Conservation (phyloP, 2,888 invertebrate genomes). For the Branchellion lobata region DNA sequence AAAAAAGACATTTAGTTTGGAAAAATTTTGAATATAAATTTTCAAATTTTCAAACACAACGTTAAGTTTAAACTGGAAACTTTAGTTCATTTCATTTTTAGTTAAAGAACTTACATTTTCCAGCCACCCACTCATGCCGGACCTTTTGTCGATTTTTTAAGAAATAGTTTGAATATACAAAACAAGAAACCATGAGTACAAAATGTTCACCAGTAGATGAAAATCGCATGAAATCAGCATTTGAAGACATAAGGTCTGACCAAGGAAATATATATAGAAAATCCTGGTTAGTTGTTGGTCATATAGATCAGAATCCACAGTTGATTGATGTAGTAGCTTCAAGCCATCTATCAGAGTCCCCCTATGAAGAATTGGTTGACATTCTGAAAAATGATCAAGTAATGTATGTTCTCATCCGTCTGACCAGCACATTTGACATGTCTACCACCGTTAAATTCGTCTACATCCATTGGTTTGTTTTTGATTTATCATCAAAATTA, state of each 20-base stretch:
- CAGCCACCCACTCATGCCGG: too few relatives aligned
- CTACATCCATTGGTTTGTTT: conserved; percentile 59
- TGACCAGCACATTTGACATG: conserved; percentile 59
- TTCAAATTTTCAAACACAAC: background rate
- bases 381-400: conserved; percentile 52
- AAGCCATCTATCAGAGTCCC: conserved; percentile 48
- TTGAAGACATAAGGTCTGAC: conserved; percentile 55
- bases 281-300: conserved; percentile 56
- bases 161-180: too few relatives aligned
- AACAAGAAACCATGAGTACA: conserved; percentile 60
- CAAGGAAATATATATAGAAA: conserved; percentile 47
- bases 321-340: conserved; percentile 53
- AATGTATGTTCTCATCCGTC: conserved; percentile 58
- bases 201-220: conserved; percentile 54
- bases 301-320: conserved; percentile 57
- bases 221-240: conserved; percentile 53
- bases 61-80: too few relatives aligned
- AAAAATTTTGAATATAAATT: background rate
- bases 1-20: too few relatives aligned
- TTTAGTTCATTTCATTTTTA: too few relatives aligned
- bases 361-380: conserved; percentile 48
- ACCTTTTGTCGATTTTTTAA: too few relatives aligned
- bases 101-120: too few relatives aligned
- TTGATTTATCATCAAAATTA: background rate
- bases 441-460: conserved; percentile 60